phyloP scores from a whole-genome alignment of 2,888 invertebrate genomes.

The Amblyjoppa proteus region DNA sequence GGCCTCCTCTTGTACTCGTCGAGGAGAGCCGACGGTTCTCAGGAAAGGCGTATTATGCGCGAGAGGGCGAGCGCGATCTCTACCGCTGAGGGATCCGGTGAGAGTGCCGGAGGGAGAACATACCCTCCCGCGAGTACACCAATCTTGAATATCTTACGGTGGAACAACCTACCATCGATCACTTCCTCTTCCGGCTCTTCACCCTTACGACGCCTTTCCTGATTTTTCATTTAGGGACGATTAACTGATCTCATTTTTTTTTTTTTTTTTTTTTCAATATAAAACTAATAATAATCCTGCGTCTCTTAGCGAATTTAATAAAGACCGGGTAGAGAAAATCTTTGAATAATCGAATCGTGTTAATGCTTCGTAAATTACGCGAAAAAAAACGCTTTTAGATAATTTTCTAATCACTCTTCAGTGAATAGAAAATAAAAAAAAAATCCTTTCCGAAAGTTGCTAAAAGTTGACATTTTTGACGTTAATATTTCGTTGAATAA shows the following conservation, averaged over 20 bases:
- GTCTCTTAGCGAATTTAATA: too few relatives aligned
- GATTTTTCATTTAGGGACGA: background rate
- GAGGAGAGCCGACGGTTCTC: slow-evolving; percentile 29
- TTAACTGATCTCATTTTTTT: background rate
- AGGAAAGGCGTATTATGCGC: slow-evolving; percentile 54
- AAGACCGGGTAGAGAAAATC: too few relatives aligned
- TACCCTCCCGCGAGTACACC: slow-evolving; percentile 18
- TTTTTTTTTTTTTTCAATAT: background rate
- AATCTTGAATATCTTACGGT: slow-evolving; percentile 34
- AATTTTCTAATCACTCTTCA: background rate
- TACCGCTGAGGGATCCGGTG: slow-evolving; percentile 16
- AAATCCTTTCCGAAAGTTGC: too few relatives aligned
- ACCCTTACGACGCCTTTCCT: background rate
- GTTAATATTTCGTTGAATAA: background rate
- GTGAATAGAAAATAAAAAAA: background rate
- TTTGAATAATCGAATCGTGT: background rate
- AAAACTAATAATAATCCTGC: too few relatives aligned
- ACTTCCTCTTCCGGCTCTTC: slow-evolving; percentile 36
- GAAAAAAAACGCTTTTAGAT: background rate
- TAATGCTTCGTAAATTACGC: background rate
- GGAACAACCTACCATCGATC: slow-evolving; percentile 54
- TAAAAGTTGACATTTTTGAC: too few relatives aligned
- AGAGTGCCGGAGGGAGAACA: slow-evolving; percentile 14
- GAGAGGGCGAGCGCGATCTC: slow-evolving; percentile 38
- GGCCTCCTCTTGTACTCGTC: slow-evolving; percentile 19